Conservation (phyloP, 2,888 invertebrate genomes). For the Petrolisthes cinctipes region DNA sequence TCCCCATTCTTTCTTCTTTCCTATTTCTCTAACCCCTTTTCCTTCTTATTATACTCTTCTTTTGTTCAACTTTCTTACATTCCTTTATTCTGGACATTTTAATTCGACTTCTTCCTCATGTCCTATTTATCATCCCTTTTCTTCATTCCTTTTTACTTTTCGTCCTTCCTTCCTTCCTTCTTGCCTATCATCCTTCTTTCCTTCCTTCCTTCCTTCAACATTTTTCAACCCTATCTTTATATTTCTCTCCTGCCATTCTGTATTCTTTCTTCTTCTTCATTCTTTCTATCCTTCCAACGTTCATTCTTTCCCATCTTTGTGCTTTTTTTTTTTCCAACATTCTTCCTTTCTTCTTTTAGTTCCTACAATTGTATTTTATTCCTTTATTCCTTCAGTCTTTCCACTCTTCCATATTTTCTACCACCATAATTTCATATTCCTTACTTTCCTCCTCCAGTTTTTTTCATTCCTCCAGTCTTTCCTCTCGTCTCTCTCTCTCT, state of each 20-base stretch:
- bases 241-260: no score
- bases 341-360: background rate
- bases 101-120: background rate
- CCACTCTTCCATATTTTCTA: background rate
- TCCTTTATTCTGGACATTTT: background rate
- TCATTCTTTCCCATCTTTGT: background rate
- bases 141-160: background rate
- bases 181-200: background rate
- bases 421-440: background rate
- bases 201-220: background rate
- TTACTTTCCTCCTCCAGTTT: background rate
- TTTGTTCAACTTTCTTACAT: background rate
- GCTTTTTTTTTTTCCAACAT: background rate
- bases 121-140: background rate
- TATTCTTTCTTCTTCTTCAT: background rate
- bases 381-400: background rate
- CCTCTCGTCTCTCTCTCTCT: background rate
- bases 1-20: background rate
- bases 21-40: background rate
- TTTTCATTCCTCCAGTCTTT: background rate
- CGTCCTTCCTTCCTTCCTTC: background rate
- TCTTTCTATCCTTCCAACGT: background rate
- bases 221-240: no score
- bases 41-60: background rate
- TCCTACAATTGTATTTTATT: background rate